Evolutionary conservation across 2,888 invertebrate genomes (phyloP).

Genomic region (Polydrusus pterygomalis): DNA sequence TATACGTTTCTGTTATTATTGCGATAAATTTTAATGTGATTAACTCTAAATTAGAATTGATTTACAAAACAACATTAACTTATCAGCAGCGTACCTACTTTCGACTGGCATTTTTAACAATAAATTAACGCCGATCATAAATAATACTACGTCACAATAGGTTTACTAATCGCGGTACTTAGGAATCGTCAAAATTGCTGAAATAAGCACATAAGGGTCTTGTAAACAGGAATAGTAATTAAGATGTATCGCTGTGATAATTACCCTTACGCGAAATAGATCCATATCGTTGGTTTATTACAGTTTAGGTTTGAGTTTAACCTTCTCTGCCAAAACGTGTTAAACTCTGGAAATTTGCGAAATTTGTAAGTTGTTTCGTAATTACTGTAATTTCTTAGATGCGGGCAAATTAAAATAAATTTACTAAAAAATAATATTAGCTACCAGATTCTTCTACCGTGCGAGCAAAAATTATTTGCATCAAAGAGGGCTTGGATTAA

Average conservation of each 20-base stretch:
- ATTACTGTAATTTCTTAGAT: background rate
- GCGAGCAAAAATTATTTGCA: too few relatives aligned
- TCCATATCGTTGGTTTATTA: conserved; percentile 43
- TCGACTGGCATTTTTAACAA: background rate
- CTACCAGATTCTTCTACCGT: too few relatives aligned
- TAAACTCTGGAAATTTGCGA: conserved; percentile 5
- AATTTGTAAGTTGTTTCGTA: background rate
- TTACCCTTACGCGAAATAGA: conserved; percentile 35
- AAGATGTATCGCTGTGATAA: conserved; percentile 41
- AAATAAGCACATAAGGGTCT: conserved; percentile 21
- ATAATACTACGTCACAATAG: background rate
- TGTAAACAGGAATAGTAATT: conserved; percentile 38
- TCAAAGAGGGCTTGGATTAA: too few relatives aligned
- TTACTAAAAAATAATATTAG: background rate
- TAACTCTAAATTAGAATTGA: too few relatives aligned
- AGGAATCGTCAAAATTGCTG: conserved; percentile 5
- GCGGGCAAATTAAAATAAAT: background rate
- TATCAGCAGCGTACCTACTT: background rate
- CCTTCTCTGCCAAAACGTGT: conserved; percentile 30
- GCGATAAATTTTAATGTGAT: too few relatives aligned
- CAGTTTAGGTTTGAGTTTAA: conserved; percentile 39
- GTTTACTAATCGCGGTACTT: background rate
- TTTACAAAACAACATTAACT: background rate
- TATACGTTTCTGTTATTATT: too few relatives aligned
- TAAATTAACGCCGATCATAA: conserved; percentile 1